Evolutionary conservation across 2,797 vertebrate genomes (phyloP), one percentile per base, ranked within the genome.

Genomic region (Scomberomorus guttatus): DNA sequence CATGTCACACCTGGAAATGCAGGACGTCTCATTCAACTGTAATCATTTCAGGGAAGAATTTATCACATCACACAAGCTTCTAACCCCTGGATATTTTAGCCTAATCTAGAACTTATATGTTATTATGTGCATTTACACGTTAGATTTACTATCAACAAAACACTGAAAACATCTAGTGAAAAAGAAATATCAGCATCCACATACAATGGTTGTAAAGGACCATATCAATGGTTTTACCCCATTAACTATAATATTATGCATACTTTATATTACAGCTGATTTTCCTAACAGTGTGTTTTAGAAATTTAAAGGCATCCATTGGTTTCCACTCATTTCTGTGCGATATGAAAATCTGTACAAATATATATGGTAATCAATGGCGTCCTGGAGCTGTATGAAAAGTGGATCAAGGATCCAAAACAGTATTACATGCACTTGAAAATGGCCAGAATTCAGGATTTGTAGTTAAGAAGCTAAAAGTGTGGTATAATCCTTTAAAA

Each of bases 1-100:
- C 10, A 17, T 54, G 71, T 77, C 66, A 75, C 74, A 83, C 60
- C 79, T 77, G 52, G 25, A 62, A 9, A 29, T 7, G 32, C 0
- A 1, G 34, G 15, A 42, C 0, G 1, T 13, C 18, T 50, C 25
- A 22, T 25, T n/a, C 0, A 0, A 52, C 11, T 54, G 14, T 3
- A 22, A 12, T 44, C 32, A 57, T 15, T 32, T 22, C 6, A 52
- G 42, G 42, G 48, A 24, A 14, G 11, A 22, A 17, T 2, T 3
- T 5, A 60, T 54, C 25, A 12, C 63, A 55, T 72, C 22, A 57
- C 55, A 20, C 18, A n/a, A 2, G 2, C 46, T 50, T 20, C 18
- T 50, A 17, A 48, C 46, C 18, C 18, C 46, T 50, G 44, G 15
- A 18, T 48, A 5, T 17, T 18, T 5, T 20, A 4, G 18, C n/a